Evolutionary conservation across 2,113 vertebrate species (phyloP), one percentile per base, ranked within the genome.

Genomic region (Scomber scombrus): DNA sequence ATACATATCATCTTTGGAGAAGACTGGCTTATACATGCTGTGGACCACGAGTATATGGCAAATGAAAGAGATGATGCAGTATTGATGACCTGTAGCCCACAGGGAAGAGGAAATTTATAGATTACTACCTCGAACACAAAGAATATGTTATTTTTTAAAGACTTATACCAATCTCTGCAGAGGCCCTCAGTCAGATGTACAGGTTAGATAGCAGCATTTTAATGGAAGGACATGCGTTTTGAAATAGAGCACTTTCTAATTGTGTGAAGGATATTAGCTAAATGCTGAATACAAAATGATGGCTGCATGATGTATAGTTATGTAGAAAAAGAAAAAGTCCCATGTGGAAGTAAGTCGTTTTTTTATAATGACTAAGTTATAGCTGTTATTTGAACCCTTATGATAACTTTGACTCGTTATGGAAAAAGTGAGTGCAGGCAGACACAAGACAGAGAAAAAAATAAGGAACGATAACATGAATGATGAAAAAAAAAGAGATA

Each of bases 1-100:
- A 63, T 84, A 76, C 71, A 88, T 40, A 12, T 62, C 43, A 51
- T 78, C 81, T 84, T 85, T 78, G 1, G 73, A 87, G 86, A 87
- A 85, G 46, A 72, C 31, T 3, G 72, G 82, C 56, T 62, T 82
- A 80, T 90, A 81, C 82, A 79, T 31, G 76, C 80, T 4, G 65
- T 52, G 72, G 74, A 85, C 68, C 89, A 74, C 31, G 34, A 80
- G 89, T 82, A 79, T 76, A 86, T 75, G 43, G 82, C 70, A 85
- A 89, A 91, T 85, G 80, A 88, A 93, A 90, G 82, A 80, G 68
- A 84, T 85, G 85, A 85, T 87, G 82, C 68, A 71, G 72, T 88
- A 85, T 88, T 86, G 84, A 90, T 90, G 88, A 90, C 88, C 90
- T 71, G 78, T 62, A 67, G 87, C 80, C 86, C 81, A 68, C 52